phyloP scores from a whole-genome alignment of 2,113 vertebrate species.

The Cyanoliseus patagonus region DNA sequence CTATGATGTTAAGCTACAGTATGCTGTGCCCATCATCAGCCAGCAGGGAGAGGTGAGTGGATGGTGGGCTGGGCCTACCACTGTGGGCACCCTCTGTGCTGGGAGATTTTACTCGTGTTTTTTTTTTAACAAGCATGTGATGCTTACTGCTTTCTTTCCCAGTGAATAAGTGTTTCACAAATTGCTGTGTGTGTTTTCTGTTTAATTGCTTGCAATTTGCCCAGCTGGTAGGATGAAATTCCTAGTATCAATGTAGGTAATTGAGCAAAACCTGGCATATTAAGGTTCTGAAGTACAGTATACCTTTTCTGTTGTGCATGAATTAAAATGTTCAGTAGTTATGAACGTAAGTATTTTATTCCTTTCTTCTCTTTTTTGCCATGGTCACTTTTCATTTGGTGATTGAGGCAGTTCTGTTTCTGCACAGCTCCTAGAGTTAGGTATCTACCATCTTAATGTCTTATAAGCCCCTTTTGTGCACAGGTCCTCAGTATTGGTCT shows the following conservation, averaged over 20 bases:
- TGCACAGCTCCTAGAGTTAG: neutral
- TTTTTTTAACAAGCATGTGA: neutral
- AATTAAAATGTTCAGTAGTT: neutral
- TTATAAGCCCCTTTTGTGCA: neutral
- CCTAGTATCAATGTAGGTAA: neutral
- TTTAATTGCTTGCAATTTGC: neutral
- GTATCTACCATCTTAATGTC: neutral
- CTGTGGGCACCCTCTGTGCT: rapidly evolving
- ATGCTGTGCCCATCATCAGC: constrained; percentile 97
- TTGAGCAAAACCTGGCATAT: neutral
- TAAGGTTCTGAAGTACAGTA: neutral
- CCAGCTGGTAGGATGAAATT: neutral
- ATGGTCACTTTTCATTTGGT: neutral
- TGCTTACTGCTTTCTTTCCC: neutral
- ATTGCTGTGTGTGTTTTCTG: neutral
- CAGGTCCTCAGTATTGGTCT: neutral
- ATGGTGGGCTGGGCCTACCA: rapidly evolving
- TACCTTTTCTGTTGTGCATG: neutral
- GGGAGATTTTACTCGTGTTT: no score
- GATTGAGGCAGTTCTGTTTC: neutral
- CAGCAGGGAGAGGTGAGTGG: constrained; percentile 93
- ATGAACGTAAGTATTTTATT: neutral
- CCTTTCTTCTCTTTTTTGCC: neutral
- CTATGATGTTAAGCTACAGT: constrained; percentile 92
- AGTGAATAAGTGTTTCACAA: neutral